A percentile compares a stretch with the other conserved stretches of the same genome.
Conservation (phyloP, 1,140 invertebrate species). For the Drosophila sp. region DNA sequence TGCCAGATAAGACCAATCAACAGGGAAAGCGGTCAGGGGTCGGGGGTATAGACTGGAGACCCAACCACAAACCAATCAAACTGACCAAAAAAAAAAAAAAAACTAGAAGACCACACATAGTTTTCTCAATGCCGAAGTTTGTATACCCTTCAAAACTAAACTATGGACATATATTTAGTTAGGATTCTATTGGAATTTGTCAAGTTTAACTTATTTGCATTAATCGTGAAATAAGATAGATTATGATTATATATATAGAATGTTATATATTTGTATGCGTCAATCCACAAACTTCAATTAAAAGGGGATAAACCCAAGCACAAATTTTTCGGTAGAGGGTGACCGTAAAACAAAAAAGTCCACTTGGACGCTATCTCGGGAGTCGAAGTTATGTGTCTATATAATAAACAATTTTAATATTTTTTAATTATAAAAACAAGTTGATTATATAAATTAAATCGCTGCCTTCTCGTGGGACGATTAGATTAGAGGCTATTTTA, state of each 20-base stretch:
- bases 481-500: conserved; percentile 68
- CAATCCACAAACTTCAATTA: no score
- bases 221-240: no score
- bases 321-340: background rate
- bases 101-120: background rate
- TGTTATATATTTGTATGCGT: no score
- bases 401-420: conserved; percentile 81
- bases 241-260: no score
- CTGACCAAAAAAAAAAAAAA: conserved; percentile 37
- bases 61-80: conserved; percentile 66
- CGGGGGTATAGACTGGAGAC: background rate
- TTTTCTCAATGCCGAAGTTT: background rate
- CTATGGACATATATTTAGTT: no score
- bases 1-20: conserved; percentile 50
- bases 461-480: conserved; percentile 49
- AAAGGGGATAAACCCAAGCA: no score
- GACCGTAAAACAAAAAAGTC: conserved; percentile 1
- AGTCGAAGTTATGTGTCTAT: conserved; percentile 39
- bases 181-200: no score
- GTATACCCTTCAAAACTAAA: background rate
- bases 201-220: no score
- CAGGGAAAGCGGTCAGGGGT: conserved; percentile 11
- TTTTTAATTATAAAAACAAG: conserved; percentile 82
- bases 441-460: conserved; percentile 83
- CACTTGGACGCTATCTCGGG: conserved; percentile 25